Base-by-base conservation (phyloP, 2,888 invertebrate genomes). In the Phragmatobia fuliginosa region DNA sequence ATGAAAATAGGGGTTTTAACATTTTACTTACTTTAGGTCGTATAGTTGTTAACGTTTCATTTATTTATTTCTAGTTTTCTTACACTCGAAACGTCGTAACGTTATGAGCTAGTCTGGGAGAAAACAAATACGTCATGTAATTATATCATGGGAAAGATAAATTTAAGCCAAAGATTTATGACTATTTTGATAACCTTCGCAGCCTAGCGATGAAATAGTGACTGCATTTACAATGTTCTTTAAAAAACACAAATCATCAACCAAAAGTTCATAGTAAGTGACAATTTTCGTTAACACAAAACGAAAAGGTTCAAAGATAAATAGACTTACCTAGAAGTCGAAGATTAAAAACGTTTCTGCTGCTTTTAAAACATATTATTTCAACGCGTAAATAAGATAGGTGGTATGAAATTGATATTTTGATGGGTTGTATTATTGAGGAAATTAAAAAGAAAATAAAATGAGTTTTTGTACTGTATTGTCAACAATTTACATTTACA, bases 361-460 rank as follows among this genome's bases (percentile, higher is more conserved):
- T 28, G 28, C 28, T 56, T 56, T 56, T 28, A 56, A 56, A 16
- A 56, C 16, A 56, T 28, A 56, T 28, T 56, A 56, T 25, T 56
- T 28, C 14, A 5, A 56, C 28, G 16, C 16, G 28, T 28, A 16
- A 56, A 56, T 16, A 28, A 56, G 28, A 56, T 56, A 16, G 28
- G 56, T 56, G 14, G 3, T 16, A 56, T 28, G 56, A 52, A 52
- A 52, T 52, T 52, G 52, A 52, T 52, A 52, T 25, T 25, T 25
- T 52, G 52, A 52, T 52, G 52, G 45, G 49, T 49, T 49, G 49
- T 25, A 49, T 49, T 49, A 49, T 49, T 49, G n/a, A 49, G 49
- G 49, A 52, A 52, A 52, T 25, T 52, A 25, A 52, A 52, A 52
- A 25, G 11, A 25, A 52, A 52, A 52, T 14, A 14, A 5, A 25